Base-by-base conservation (phyloP, 2,888 invertebrate genomes). In the Lamellibrachia satsuma region DNA sequence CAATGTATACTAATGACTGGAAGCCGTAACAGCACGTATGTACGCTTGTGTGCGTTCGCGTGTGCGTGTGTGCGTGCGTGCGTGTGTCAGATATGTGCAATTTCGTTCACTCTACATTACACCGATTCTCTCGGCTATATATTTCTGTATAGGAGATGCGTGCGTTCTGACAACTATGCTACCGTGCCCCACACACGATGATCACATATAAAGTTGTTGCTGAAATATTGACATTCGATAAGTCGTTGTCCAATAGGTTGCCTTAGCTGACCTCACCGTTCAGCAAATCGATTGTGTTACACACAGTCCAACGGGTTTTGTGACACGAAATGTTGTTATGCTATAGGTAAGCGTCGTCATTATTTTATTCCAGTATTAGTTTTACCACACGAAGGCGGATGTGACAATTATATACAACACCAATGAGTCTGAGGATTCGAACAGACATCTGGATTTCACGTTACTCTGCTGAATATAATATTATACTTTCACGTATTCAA, bases 201-300 rank as follows among this genome's bases (percentile, higher is more conserved):
- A 75, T 75, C 6, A 15, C 75, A 75, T 22, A 75, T n/a, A 75
- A 75, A 75, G 75, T 22, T 6, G 75, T 15, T 75, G 75, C 15
- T 75, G 75, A 75, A 57, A 75, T 75, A 75, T 75, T 75, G 15
- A 75, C 75, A 75, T 75, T 75, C 75, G 75, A 75, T 75, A 75
- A 75, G 75, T 22, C 22, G 15, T 75, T 75, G 15, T 22, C 22
- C 75, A 75, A 75, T 22, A 22, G 75, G 22, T 75, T 22, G 15
- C 75, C 75, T 75, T 22, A 75, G 11, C 75, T 75, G 75, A 75
- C 22, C 75, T 75, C 75, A 22, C 15, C n/a, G 4, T 75, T 75
- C 15, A 75, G 6, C 11, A 15, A 75, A 75, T 4, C 22, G 22
- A 6, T 22, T 22, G n/a, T 75, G 22, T 15, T 22, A 4, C 75